These are phyloP conservation scores for Cercopithecus hamlyni DNA, from an alignment of 2,797 vertebrate species.

Conservation along the genomic window DNA sequence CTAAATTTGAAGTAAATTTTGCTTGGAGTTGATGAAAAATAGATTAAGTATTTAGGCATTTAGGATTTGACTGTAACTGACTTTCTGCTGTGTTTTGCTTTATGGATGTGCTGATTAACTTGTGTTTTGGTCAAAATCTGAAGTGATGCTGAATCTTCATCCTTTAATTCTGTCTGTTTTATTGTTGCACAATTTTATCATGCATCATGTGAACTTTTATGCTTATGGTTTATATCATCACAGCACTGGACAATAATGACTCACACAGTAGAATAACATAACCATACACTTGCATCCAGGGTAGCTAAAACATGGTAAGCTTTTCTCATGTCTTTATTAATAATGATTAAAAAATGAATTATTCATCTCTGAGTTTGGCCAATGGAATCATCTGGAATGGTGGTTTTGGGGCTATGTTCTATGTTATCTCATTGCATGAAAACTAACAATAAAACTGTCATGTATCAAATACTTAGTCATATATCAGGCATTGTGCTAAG, in stretches of 20 bases:
- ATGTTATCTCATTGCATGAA: not conserved
- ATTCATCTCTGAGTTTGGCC: not conserved
- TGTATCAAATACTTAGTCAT: not conserved
- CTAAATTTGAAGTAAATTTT: constrained; percentile 52
- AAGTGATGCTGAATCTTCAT: not conserved
- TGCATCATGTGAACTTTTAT: not conserved
- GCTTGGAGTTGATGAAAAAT: constrained; percentile 42
- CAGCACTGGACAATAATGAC: not conserved
- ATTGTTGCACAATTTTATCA: not conserved
- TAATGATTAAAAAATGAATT: not conserved
- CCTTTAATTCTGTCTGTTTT: not conserved
- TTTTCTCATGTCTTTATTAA: not conserved
- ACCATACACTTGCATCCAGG: not conserved
- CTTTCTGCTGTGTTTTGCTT: constrained; percentile 18
- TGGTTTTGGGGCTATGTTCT: not conserved
- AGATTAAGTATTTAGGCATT: not conserved
- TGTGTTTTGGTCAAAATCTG: not conserved
- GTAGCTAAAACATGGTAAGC: not conserved
- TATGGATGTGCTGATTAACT: not conserved
- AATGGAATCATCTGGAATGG: not conserved
- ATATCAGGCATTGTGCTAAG: not conserved
- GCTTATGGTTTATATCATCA: not conserved
- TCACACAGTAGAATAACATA: not conserved
- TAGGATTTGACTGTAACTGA: not conserved
- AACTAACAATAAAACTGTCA: not conserved